Conservation (phyloP, 1,140 invertebrate species). For the Rhopalosiphum maidis region DNA sequence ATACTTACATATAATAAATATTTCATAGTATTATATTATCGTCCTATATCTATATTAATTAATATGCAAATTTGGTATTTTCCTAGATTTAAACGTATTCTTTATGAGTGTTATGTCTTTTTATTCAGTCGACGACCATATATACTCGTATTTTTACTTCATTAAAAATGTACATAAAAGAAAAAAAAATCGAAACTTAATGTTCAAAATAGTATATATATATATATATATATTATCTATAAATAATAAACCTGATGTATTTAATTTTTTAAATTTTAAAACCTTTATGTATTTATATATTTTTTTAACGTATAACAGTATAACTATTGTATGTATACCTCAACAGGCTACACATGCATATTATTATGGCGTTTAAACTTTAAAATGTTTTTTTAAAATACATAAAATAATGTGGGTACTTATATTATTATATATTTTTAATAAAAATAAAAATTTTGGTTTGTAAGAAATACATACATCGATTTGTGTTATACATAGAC, state of each 20-base stretch:
- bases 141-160: background rate
- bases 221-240: too few species aligned
- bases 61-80: background rate
- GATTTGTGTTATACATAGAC: background rate
- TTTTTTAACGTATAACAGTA: too few species aligned
- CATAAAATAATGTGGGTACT: background rate
- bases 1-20: background rate
- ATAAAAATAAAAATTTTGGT: background rate
- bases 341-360: background rate
- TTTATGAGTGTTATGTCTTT: background rate
- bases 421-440: conserved; percentile 9
- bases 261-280: background rate
- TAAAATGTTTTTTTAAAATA: background rate
- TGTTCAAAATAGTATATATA: background rate
- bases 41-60: background rate
- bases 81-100: background rate
- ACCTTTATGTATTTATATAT: background rate
- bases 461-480: background rate
- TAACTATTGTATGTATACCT: too few species aligned
- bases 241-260: too few species aligned
- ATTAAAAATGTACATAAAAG: background rate
- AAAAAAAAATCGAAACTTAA: background rate
- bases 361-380: background rate
- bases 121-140: background rate
- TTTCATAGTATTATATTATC: background rate